Base-by-base conservation (phyloP, 2,888 invertebrate species). In the Augiades crinisus region DNA sequence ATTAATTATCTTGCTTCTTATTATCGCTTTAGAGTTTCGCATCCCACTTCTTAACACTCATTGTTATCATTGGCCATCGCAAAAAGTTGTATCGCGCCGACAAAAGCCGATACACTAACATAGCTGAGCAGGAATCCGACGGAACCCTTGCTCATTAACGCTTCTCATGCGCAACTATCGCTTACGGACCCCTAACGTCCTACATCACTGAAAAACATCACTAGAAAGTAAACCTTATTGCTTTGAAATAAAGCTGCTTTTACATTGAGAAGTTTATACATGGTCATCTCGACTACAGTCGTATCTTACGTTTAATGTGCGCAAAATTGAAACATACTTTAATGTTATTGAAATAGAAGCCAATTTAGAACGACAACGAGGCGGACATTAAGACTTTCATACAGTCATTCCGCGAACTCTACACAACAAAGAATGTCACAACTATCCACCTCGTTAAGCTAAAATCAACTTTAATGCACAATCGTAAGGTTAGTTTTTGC, bases 61-160 rank as follows among this genome's bases (percentile, higher is more conserved):
- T 81, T 79, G 80, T 83, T 85, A 89, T 89, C 88, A 83, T 68
- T 81, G 76, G 76, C 59, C 70, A 88, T 89, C 88, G 78, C 86
- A 89, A 88, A 88, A 88, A 88, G 75, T 72, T 67, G 70, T 70
- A 70, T 75, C 77, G 72, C 69, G 84, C 88, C 88, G 88, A 88
- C 88, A 88, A 89, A 88, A 82, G 87, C 78, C 73, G 78, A 78
- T 79, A 76, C 75, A 78, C 77, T 73, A 77, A 80, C 86, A 81
- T 82, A 68, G 77, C 81, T 75, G 72, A 63, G 59, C 53, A 60
- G 85, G 87, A 86, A 84, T 88, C 79, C 77, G 72, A 73, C 71
- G 75, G 79, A 75, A 78, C 77, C 75, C 70, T 66, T 70, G 78
- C 88, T 89, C 88, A 89, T 88, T 89, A 89, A 85, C 87, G 86